Base-by-base conservation (phyloP, 2,888 invertebrate genomes). In the Mythimna impura region DNA sequence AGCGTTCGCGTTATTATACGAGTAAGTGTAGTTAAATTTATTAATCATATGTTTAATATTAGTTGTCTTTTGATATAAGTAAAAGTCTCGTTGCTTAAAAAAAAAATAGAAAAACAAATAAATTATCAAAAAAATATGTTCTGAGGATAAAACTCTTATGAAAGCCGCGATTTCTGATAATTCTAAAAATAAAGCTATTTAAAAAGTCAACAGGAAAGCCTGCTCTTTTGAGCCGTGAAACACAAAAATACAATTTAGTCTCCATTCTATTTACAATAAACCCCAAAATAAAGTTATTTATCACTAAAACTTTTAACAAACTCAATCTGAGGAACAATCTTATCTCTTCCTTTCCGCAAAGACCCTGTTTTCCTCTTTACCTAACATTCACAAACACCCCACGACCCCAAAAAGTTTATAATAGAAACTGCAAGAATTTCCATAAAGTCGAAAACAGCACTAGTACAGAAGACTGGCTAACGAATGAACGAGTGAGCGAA, bases 341-440 rank as follows among this genome's bases (percentile, higher is more conserved):
- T 80, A 80, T 82, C 79, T 78, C 12, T 36, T 60, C 30, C 40
- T 78, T 78, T 78, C 70, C 54, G 57, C 47, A 66, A 70, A 80
- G 66, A 55, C 55, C 57, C 43, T 66, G 64, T 80, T 74, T 79
- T 63, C 47, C 58, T 66, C 22, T 30, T 69, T 57, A 34, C 34
- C 54, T 81, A 76, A 66, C 64, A 71, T 69, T 82, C 58, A n/a
- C 20, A 52, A 60, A 55, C 55, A 61, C 47, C 78, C 66, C 22
- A 62, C 61, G 55, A 36, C 25, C 73, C 79, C 80, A n/a, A 70
- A 78, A 80, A 83, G 20, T 80, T 83, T 71, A 63, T 66, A 80
- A 83, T 71, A 68, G 34, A 47, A 73, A 80, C 80, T 80, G 80
- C 75, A 83, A 73, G 52, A 74, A 80, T 83, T 80, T 71, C 57